Evolutionary conservation across 2,888 invertebrate species (phyloP).

Genomic region (Lochmaea crataegi): DNA sequence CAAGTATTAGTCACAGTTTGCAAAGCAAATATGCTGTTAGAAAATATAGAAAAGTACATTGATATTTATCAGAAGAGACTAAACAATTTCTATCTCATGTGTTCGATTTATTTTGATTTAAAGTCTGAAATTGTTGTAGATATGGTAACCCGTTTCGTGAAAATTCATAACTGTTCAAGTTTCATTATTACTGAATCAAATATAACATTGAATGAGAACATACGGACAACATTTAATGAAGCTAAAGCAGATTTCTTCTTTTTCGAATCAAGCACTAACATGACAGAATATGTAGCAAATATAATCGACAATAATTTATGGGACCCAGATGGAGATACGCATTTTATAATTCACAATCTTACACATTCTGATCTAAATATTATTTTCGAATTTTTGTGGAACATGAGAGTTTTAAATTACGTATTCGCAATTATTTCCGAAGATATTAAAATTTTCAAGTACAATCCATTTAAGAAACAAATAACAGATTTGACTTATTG

Average conservation of each 20-base stretch:
- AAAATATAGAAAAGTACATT: slow-evolving; percentile 18
- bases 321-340: slow-evolving; percentile 2
- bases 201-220: not conserved
- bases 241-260: slow-evolving; percentile 18
- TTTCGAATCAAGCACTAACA: slow-evolving; percentile 1
- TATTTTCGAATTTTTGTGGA: slow-evolving; percentile 9
- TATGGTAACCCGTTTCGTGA: slow-evolving; percentile 13
- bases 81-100: not conserved
- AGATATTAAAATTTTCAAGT: slow-evolving; percentile 8
- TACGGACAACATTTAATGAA: not conserved
- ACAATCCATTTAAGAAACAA: slow-evolving; percentile 18
- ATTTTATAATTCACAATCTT: not conserved
- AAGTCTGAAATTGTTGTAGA: not conserved
- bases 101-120: slow-evolving; percentile 9
- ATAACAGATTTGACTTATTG: slow-evolving; percentile 9
- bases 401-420: not conserved
- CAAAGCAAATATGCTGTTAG: not conserved
- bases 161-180: not conserved
- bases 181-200: slow-evolving; percentile 4
- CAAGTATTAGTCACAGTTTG: not conserved
- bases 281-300: not conserved
- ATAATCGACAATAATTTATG: not conserved
- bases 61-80: not conserved
- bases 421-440: slow-evolving; percentile 5
- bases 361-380: not conserved